phyloP scores from a whole-genome alignment of 2,888 invertebrate species.

The Chaitophorus viminalis region DNA sequence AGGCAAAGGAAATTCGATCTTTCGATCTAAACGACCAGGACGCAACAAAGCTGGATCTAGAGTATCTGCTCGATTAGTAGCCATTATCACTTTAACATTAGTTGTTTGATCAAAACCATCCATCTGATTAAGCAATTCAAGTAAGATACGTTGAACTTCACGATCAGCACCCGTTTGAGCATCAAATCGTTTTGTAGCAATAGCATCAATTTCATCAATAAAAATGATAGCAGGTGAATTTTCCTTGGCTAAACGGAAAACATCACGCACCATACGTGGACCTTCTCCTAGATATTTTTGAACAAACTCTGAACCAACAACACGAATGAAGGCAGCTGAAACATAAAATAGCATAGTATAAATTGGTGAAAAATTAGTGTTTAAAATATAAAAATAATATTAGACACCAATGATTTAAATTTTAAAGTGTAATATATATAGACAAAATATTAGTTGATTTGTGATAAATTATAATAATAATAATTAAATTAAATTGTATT shows the following conservation, averaged over 20 bases:
- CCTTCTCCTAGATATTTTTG: conserved; percentile 99
- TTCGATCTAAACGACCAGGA: conserved; percentile 95
- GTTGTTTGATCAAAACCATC: conserved; percentile 99
- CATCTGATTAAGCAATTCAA: conserved; percentile 99
- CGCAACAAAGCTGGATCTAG: conserved; percentile 96
- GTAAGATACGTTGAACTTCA: conserved; percentile 96
- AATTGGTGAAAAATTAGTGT: neutral
- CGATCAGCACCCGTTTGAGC: conserved; percentile 98
- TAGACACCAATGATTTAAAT: neutral
- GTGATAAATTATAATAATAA: too few species aligned
- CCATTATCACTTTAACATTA: conserved; percentile 90
- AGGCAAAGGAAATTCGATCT: conserved; percentile 98
- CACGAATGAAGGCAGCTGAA: conserved; percentile 96
- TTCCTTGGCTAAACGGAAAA: conserved; percentile 98
- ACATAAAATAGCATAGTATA: conserved; percentile 62
- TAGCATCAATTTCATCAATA: conserved; percentile 99
- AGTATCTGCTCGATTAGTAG: conserved; percentile 86
- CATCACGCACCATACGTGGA: conserved; percentile 98
- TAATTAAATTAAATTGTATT: too few species aligned
- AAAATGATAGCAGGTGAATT: conserved; percentile 99
- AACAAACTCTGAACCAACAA: conserved; percentile 99
- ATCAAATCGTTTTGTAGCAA: conserved; percentile 98
- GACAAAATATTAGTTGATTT: too few species aligned
- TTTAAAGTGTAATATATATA: too few species aligned
- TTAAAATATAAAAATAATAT: too few species aligned